phyloP scores from a whole-genome alignment of 2,888 invertebrate species.

The Stenichneumon culpator region DNA sequence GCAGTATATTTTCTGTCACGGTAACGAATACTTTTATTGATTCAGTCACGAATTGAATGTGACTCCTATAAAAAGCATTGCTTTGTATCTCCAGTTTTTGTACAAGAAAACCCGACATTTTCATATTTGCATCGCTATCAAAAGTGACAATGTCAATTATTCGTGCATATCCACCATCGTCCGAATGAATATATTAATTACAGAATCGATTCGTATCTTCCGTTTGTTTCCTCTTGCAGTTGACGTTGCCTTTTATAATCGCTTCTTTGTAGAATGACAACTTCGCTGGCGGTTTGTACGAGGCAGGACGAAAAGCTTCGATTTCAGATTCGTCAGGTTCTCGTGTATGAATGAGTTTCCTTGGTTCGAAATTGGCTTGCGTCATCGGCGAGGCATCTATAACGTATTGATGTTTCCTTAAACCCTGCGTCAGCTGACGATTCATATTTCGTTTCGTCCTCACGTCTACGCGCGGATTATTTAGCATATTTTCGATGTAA shows the following conservation, averaged over 20 bases:
- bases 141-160: constrained; percentile 4
- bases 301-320: background rate
- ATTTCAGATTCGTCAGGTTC: constrained; percentile 4
- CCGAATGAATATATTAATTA: background rate
- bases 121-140: background rate
- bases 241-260: background rate
- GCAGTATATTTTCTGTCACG: background rate
- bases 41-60: background rate
- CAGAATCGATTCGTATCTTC: background rate
- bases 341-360: background rate
- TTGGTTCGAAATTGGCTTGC: background rate
- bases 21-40: background rate
- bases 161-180: background rate
- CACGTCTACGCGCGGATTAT: background rate
- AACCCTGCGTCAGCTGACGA: background rate
- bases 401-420: background rate
- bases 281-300: background rate
- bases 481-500: constrained; percentile 9
- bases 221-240: background rate
- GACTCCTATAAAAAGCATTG: background rate
- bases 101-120: background rate
- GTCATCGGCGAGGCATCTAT: background rate
- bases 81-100: background rate
- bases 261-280: background rate
- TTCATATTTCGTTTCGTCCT: background rate